phyloP scores from a whole-genome alignment of 2,797 vertebrate species.

The Morelia viridis region DNA sequence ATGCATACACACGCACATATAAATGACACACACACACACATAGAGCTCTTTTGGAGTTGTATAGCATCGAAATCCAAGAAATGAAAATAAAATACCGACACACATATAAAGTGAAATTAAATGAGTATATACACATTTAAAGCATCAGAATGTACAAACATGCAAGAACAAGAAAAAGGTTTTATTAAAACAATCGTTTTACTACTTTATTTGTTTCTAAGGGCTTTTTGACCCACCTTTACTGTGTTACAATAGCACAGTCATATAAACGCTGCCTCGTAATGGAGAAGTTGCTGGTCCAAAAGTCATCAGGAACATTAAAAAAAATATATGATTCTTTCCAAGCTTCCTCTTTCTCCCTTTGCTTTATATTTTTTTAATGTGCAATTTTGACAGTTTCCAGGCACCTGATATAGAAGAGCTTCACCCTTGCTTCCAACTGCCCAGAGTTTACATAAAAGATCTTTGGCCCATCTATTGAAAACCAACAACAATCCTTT shows the following conservation, averaged over 20 bases:
- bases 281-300: background rate
- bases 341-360: background rate
- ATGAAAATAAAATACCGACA: background rate
- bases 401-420: background rate
- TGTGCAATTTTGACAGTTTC: background rate
- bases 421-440: background rate
- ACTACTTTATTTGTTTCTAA: background rate
- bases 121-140: background rate
- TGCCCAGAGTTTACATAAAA: background rate
- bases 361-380: too few relatives aligned
- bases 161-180: background rate
- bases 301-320: background rate
- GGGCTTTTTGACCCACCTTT: background rate
- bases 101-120: background rate
- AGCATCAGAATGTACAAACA: background rate
- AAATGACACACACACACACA: background rate
- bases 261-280: background rate
- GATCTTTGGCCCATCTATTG: background rate
- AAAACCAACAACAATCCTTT: constrained; percentile 30
- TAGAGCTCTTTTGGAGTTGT: background rate
- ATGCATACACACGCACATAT: too few relatives aligned
- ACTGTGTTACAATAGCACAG: background rate
- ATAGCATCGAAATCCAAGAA: background rate
- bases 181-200: background rate
- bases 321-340: background rate